phyloP scores from a whole-genome alignment of 64 coral and sea anemone species.

The Pocillopora verrucosa region DNA sequence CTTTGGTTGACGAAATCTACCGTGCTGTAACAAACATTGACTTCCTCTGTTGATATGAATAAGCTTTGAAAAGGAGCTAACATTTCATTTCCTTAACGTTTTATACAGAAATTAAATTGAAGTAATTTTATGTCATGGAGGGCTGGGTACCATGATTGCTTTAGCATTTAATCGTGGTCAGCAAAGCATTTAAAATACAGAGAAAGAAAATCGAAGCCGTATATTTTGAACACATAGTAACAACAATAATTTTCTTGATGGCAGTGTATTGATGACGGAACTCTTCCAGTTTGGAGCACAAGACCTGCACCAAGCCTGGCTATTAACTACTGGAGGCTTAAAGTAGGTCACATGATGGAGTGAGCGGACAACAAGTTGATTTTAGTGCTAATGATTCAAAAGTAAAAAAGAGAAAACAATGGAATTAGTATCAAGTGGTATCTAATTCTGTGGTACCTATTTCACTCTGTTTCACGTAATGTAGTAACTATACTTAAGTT shows the following conservation, averaged over 20 bases:
- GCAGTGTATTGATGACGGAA: constrained; percentile 89
- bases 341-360: constrained; percentile 41
- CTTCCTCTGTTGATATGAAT: no score
- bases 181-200: neutral
- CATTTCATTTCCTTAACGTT: no score
- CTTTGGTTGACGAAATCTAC: no score
- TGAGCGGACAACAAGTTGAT: no score
- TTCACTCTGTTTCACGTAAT: no score
- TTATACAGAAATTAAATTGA: no score
- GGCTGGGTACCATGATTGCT: no score
- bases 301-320: constrained; percentile 78
- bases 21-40: no score
- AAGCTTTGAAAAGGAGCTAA: no score
- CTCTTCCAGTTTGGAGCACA: constrained; percentile 63
- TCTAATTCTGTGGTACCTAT: no score
- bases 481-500: neutral
- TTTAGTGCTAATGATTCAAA: neutral
- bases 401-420: neutral
- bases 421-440: neutral
- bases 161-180: no score
- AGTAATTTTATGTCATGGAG: no score
- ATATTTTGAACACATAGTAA: neutral
- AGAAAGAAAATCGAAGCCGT: neutral
- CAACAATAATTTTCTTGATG: constrained; percentile 14
- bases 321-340: constrained; percentile 91